phyloP scores from a whole-genome alignment of 2,113 vertebrate genomes.

The Prionailurus bengalensis region DNA sequence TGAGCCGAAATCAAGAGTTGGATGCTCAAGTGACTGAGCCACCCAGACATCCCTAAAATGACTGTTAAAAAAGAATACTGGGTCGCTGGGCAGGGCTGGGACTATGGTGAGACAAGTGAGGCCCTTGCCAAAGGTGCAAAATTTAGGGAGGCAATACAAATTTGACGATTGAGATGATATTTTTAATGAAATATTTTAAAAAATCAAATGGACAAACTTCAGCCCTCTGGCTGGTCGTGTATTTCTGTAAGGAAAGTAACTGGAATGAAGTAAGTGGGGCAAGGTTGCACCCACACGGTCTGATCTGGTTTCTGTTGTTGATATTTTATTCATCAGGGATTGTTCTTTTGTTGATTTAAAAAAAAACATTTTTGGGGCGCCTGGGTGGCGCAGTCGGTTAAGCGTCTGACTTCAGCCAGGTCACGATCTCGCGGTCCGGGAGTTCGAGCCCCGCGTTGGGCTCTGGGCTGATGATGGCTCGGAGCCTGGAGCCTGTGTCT shows the following conservation, averaged over 20 bases:
- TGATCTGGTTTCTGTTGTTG: background rate
- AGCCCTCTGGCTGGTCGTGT: background rate
- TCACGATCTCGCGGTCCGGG: too few relatives aligned
- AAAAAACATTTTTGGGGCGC: too few relatives aligned
- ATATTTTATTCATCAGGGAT: background rate
- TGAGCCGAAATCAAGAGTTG: too few relatives aligned
- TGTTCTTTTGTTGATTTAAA: background rate
- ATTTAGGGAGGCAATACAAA: background rate
- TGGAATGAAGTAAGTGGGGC: background rate
- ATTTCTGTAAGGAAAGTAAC: background rate
- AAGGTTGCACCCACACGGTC: background rate
- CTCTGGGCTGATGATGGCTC: too few relatives aligned
- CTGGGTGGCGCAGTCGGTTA: too few relatives aligned
- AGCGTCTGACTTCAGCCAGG: too few relatives aligned
- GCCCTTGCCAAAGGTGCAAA: background rate
- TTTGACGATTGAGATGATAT: background rate
- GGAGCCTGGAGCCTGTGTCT: too few relatives aligned
- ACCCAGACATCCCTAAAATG: background rate
- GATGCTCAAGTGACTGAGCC: too few relatives aligned
- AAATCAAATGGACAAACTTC: background rate
- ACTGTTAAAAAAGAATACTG: slow-evolving; percentile 16
- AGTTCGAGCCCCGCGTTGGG: too few relatives aligned
- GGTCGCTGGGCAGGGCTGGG: background rate
- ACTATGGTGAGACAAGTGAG: background rate
- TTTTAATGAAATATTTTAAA: background rate